These are phyloP conservation scores for Carcharodon carcharias DNA, from an alignment of 2,797 vertebrate genomes.

Conservation along the genomic window DNA sequence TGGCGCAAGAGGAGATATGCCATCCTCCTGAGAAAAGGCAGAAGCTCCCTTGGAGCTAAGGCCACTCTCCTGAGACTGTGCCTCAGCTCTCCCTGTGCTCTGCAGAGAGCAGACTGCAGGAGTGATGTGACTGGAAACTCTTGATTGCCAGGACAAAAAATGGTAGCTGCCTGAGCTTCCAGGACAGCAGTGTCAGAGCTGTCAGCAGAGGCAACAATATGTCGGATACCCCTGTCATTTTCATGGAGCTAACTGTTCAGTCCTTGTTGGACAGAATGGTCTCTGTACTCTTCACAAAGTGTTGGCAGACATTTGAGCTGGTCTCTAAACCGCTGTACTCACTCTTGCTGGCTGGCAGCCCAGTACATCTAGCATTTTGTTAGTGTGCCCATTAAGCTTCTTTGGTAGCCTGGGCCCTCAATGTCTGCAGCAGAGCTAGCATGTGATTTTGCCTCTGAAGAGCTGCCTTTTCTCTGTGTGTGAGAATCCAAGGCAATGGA, in stretches of 20 bases:
- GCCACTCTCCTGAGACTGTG: not conserved
- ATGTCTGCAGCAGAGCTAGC: not conserved
- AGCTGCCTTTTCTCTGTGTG: not conserved
- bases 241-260: no score
- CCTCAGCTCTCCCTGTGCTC: no score
- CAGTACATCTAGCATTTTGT: not conserved
- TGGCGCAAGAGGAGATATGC: not conserved
- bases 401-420: not conserved
- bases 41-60: not conserved
- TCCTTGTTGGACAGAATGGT: no score
- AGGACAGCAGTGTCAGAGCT: not conserved
- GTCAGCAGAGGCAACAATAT: not conserved
- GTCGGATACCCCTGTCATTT: not conserved
- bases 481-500: not conserved
- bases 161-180: not conserved
- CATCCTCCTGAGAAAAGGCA: not conserved
- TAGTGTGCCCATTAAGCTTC: not conserved
- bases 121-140: not conserved
- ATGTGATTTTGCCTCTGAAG: not conserved
- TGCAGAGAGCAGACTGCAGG: not conserved
- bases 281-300: not conserved
- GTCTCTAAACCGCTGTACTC: not conserved
- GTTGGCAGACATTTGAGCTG: not conserved
- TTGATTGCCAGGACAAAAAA: not conserved
- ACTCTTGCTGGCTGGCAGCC: not conserved